A percentile compares a stretch with the other conserved stretches of the same genome.
Evolutionary conservation across 2,113 vertebrate species (phyloP).

Genomic region (Trogon surrucura): DNA sequence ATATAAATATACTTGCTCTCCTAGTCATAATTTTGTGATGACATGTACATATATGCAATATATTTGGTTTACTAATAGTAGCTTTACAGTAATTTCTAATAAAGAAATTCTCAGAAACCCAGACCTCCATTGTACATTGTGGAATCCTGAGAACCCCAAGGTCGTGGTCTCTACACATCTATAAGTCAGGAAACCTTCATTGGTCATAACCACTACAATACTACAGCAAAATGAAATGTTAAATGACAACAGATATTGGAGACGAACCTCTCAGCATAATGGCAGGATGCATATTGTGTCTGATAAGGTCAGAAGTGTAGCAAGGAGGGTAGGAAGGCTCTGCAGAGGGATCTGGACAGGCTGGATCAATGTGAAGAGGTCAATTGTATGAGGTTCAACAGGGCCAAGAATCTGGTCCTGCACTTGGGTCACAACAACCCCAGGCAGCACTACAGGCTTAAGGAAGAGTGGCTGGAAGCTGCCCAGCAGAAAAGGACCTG

Average conservation of each 20-base stretch:
- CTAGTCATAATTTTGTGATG: neutral
- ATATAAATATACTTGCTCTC: neutral
- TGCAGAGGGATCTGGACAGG: too few species aligned
- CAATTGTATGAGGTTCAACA: too few species aligned
- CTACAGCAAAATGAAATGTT: neutral
- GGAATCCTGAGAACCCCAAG: neutral
- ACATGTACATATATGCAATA: neutral
- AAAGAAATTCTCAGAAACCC: neutral
- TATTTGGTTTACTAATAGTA: neutral
- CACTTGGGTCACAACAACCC: too few species aligned
- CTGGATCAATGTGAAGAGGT: too few species aligned
- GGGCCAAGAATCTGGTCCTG: too few species aligned
- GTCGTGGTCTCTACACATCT: neutral
- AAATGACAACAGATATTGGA: neutral
- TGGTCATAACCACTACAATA: neutral
- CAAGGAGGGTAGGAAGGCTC: too few species aligned
- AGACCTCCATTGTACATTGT: neutral
- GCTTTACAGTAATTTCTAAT: neutral
- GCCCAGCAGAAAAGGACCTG: too few species aligned
- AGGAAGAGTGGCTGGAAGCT: too few species aligned
- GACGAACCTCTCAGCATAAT: neutral
- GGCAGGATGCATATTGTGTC: neutral
- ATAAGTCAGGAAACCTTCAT: fast-evolving
- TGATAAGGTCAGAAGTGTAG: neutral
- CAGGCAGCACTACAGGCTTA: too few species aligned